phyloP scores from a whole-genome alignment of 1,140 invertebrate species.

The Schlechtendalia chinensis region DNA sequence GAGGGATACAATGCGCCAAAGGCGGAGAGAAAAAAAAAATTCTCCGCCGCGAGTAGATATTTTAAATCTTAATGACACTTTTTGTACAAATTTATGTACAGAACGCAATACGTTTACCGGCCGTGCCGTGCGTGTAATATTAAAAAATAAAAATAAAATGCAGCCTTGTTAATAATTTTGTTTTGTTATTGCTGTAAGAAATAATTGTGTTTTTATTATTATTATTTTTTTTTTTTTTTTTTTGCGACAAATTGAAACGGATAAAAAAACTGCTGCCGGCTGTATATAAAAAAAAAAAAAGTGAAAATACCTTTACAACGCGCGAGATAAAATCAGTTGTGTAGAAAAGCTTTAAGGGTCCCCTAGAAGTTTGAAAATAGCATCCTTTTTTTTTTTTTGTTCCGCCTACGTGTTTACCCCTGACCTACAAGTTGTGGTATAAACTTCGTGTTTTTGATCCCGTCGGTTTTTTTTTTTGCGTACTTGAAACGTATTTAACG shows the following conservation, averaged over 20 bases:
- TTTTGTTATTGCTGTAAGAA: background rate
- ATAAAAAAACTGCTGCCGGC: background rate
- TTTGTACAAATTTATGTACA: slow-evolving; percentile 1
- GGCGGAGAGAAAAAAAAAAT: background rate
- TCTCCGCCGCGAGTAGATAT: no score
- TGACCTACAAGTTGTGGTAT: slow-evolving; percentile 34
- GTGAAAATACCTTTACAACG: background rate
- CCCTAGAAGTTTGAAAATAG: slow-evolving; percentile 3
- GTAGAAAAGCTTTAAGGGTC: slow-evolving; percentile 16
- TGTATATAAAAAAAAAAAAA: background rate
- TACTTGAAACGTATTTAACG: slow-evolving; percentile 3
- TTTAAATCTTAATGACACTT: slow-evolving; percentile 9
- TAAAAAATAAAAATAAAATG: background rate
- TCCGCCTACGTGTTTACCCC: slow-evolving; percentile 12
- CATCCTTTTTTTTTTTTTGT: background rate
- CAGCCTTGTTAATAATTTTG: background rate
- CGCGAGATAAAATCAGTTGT: slow-evolving; percentile 15
- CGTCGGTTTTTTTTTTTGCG: background rate
- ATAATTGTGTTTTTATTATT: slow-evolving; percentile 16
- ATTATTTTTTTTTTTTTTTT: no score
- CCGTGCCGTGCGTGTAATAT: background rate
- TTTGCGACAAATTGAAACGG: background rate
- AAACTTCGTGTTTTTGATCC: background rate
- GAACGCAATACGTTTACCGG: background rate
- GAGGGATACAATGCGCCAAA: background rate